A percentile compares a stretch with the other conserved stretches of the same genome.
Evolutionary conservation across 2,113 vertebrate species (phyloP).

Genomic region (Festucalex cinctus): DNA sequence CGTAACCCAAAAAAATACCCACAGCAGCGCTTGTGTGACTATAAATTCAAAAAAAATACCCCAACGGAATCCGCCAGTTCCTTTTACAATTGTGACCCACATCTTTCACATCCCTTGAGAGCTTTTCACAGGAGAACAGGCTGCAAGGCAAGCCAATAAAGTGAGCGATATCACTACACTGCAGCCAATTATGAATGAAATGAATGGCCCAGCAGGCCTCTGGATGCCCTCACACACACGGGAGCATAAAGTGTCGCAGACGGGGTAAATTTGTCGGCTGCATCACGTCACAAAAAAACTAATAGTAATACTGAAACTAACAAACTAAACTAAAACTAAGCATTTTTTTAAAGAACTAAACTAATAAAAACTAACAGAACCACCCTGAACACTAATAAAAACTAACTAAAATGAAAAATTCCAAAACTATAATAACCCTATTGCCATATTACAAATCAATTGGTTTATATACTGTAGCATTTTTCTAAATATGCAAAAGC

Average conservation of each 20-base stretch:
- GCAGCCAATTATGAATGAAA: constrained; percentile 48
- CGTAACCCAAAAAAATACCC: not conserved
- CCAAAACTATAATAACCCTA: too few relatives aligned
- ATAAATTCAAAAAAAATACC: not conserved
- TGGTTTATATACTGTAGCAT: too few relatives aligned
- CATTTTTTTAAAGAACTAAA: too few relatives aligned
- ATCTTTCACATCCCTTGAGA: constrained; percentile 19
- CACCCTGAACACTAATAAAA: too few relatives aligned
- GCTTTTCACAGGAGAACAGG: constrained; percentile 28
- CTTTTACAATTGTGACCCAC: constrained; percentile 19
- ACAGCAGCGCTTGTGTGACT: not conserved
- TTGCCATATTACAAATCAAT: too few relatives aligned
- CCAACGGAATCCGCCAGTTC: not conserved
- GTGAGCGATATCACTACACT: constrained; percentile 33
- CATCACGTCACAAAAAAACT: too few relatives aligned
- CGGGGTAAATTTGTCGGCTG: too few relatives aligned
- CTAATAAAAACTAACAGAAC: too few relatives aligned
- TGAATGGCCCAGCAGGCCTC: constrained; percentile 39
- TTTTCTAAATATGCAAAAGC: too few relatives aligned
- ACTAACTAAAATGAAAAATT: too few relatives aligned
- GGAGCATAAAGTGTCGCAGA: constrained; percentile 32
- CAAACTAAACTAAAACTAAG: too few relatives aligned
- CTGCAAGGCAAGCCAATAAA: constrained; percentile 34
- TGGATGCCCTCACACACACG: constrained; percentile 31
- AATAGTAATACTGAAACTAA: too few relatives aligned